Base-by-base conservation (phyloP, 2,888 invertebrate genomes). In the Sarcophaga subvicina region DNA sequence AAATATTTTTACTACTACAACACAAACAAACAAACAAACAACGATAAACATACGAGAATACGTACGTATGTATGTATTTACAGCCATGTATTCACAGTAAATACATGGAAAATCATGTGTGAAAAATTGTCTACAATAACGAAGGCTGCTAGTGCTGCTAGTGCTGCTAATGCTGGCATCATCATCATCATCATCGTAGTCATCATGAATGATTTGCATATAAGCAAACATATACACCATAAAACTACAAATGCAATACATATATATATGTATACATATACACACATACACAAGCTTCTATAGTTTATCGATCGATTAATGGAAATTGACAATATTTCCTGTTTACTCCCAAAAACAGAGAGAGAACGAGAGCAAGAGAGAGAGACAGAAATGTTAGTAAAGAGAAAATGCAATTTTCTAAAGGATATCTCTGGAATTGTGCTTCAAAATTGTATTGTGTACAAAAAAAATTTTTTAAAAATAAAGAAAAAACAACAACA, bases 231-330 rank as follows among this genome's bases (percentile, higher is more conserved):
- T 27, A n/a, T 27, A 59, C 25, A 8, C 59, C 71, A 54, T 54
- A 47, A 10, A 69, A 27, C 12, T 49, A 49, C 49, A 37, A 49
- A 49, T 14, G 14, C 14, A 45, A 20, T 12, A 67, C 45, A 67
- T 45, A 45, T 47, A 3, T 67, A 66, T 37, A 6, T 6, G 6
- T 6, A 37, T 2, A 37, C 10, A n/a, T 8, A 66, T 10, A 66
- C 17, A 66, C 66, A 66, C 54, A 14, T 10, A 45, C 17, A 66
- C 66, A 66, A 4, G 10, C 8, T 27, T 69, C 25, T 67, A 67
- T 69, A 70, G 63, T 66, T 75, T 72, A 83, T 86, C 62, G 83
- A 77, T 86, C 72, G 76, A 75, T 76, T 86, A 76, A 80, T 86
- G 69, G 27, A 86, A 80, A 80, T 67, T 86, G 67, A 76, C 80